A percentile compares a stretch with the other conserved stretches of the same genome.
These are phyloP conservation scores for Neogale vison DNA, from an alignment of 2,113 vertebrate genomes.

Conservation along the genomic window DNA sequence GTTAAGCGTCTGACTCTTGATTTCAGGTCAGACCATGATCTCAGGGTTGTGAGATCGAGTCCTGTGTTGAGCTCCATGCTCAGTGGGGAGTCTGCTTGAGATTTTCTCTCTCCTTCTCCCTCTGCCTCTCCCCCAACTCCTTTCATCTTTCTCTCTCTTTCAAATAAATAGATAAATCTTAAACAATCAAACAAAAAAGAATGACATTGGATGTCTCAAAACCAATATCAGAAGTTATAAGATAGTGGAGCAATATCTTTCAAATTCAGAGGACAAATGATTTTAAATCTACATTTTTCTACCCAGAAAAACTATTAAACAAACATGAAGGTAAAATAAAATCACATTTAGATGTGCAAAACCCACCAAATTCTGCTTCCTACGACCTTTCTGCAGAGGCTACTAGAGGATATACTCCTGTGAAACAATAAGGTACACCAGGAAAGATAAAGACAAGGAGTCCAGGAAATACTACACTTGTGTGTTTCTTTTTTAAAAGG, in stretches of 20 bases:
- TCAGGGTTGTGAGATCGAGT: too few relatives aligned
- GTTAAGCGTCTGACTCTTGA: too few relatives aligned
- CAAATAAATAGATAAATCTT: too few relatives aligned
- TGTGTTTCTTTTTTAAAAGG: not conserved
- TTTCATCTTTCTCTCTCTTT: too few relatives aligned
- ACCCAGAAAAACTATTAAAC: not conserved
- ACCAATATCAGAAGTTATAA: not conserved
- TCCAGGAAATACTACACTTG: not conserved
- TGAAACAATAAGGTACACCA: not conserved
- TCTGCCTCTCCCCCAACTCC: too few relatives aligned
- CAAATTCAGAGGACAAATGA: not conserved
- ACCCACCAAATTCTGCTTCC: not conserved
- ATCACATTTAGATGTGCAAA: not conserved
- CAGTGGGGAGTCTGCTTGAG: too few relatives aligned
- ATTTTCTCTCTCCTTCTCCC: too few relatives aligned
- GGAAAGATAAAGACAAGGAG: not conserved
- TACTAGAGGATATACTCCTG: not conserved
- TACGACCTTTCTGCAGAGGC: not conserved
- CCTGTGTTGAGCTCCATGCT: too few relatives aligned
- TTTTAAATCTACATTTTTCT: not conserved
- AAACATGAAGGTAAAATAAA: not conserved
- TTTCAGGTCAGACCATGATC: too few relatives aligned
- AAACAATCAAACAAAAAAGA: too few relatives aligned
- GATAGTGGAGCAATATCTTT: not conserved
- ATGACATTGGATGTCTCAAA: not conserved